phyloP scores from a whole-genome alignment of 2,113 vertebrate species.

The Cottus gobio region DNA sequence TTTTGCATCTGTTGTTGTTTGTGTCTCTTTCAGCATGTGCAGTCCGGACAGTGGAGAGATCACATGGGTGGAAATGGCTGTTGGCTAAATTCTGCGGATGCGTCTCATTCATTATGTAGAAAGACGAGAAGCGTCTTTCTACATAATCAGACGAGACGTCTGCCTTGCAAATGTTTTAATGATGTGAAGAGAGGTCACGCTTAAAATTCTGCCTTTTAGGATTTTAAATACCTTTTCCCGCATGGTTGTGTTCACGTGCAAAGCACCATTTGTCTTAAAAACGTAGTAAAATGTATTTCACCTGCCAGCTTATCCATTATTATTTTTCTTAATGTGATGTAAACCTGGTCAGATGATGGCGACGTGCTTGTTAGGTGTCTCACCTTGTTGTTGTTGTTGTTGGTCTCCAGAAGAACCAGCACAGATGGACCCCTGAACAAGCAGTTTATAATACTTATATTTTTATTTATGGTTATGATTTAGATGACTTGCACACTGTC shows the following conservation, averaged over 20 bases:
- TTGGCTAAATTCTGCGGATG: not conserved
- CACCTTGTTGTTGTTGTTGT: not conserved
- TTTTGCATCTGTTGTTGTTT: conserved; percentile 62
- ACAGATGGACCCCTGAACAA: no score
- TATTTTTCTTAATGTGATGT: not conserved
- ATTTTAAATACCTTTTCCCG: not conserved
- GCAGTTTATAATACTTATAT: no score
- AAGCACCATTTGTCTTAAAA: not conserved
- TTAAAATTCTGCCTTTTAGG: not conserved
- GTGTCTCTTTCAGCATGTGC: conserved; percentile 16
- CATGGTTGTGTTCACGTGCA: not conserved
- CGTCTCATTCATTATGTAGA: conserved; percentile 34
- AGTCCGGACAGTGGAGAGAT: not conserved
- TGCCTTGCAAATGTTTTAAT: conserved; percentile 28
- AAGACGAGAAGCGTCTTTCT: conserved; percentile 24
- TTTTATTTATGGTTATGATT: no score
- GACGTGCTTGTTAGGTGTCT: not conserved
- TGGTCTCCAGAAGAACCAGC: not conserved
- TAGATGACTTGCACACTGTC: not conserved
- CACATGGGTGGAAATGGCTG: conserved; percentile 15
- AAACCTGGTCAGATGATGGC: not conserved
- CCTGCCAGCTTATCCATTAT: not conserved
- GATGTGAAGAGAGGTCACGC: conserved; percentile 22
- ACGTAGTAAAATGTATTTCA: not conserved
- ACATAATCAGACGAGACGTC: no score